Conservation (phyloP, 2,113 vertebrate genomes). For the Eulemur rufifrons region DNA sequence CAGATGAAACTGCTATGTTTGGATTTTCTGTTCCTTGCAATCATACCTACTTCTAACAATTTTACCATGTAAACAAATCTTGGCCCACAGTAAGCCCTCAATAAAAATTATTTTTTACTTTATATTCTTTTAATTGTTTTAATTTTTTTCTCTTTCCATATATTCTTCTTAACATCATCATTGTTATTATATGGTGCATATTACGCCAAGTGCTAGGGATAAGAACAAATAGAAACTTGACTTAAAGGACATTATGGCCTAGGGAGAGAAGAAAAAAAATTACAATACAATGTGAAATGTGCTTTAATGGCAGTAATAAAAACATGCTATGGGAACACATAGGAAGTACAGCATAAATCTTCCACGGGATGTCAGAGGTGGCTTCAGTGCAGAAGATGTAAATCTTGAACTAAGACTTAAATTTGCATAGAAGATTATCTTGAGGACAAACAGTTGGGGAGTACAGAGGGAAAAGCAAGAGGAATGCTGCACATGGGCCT, state of each 20-base stretch:
- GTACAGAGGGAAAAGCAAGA: not conserved
- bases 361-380: not conserved
- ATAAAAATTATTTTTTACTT: not conserved
- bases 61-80: not conserved
- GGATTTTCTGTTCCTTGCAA: not conserved
- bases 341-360: not conserved
- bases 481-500: not conserved
- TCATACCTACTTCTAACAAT: not conserved
- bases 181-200: not conserved
- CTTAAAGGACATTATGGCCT: not conserved
- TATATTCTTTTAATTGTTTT: not conserved
- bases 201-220: not conserved
- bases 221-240: not conserved
- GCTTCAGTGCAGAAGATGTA: not conserved
- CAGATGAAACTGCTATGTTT: not conserved
- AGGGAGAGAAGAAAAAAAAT: not conserved
- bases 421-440: not conserved
- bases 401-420: not conserved
- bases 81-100: not conserved
- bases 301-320: not conserved
- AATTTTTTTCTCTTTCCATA: not conserved
- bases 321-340: not conserved
- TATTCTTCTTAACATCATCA: not conserved
- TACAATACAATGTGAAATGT: not conserved
- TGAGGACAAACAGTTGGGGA: not conserved